Percentiles rank a stretch among this genome's conserved stretches.
phyloP scores from a whole-genome alignment of 2,113 vertebrate species.

The Lipophrys pholis region DNA sequence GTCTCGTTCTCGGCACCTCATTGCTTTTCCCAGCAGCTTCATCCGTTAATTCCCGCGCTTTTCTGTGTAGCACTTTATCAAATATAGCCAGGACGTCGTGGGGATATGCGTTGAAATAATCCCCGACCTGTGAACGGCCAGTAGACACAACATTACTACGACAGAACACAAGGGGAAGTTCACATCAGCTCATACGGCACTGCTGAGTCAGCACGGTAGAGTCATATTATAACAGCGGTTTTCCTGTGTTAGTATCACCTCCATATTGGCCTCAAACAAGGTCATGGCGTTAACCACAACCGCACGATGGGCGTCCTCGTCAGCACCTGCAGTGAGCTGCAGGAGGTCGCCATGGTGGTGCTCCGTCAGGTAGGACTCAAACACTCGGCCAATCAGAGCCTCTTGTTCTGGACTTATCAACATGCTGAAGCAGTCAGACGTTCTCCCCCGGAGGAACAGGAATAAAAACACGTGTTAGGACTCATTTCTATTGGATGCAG shows the following conservation, averaged over 20 bases:
- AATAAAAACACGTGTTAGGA: too few relatives aligned
- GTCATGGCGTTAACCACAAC: slow-evolving; percentile 94
- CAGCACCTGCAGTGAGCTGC: slow-evolving; percentile 78
- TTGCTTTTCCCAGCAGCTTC: not conserved
- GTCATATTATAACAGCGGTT: too few relatives aligned
- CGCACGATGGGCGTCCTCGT: slow-evolving; percentile 85
- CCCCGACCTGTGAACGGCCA: slow-evolving; percentile 78
- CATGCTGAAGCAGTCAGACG: slow-evolving; percentile 76
- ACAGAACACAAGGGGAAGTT: too few relatives aligned
- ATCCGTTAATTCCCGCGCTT: slow-evolving; percentile 74
- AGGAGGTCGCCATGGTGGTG: slow-evolving; percentile 88
- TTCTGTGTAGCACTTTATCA: slow-evolving; percentile 86
- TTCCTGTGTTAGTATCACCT: too few relatives aligned
- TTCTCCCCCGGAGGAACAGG: too few relatives aligned
- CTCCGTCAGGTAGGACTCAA: slow-evolving; percentile 89
- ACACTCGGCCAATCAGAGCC: slow-evolving; percentile 86
- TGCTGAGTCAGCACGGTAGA: too few relatives aligned
- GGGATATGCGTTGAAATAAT: slow-evolving; percentile 92
- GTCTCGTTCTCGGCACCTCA: slow-evolving; percentile 73
- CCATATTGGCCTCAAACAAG: slow-evolving; percentile 96
- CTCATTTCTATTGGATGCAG: too few relatives aligned
- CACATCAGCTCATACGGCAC: too few relatives aligned
- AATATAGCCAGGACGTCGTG: slow-evolving; percentile 88
- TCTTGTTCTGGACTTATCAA: slow-evolving; percentile 85
- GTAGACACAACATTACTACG: too few relatives aligned